phyloP scores from a whole-genome alignment of 2,113 vertebrate genomes.

The Saguinus midas region DNA sequence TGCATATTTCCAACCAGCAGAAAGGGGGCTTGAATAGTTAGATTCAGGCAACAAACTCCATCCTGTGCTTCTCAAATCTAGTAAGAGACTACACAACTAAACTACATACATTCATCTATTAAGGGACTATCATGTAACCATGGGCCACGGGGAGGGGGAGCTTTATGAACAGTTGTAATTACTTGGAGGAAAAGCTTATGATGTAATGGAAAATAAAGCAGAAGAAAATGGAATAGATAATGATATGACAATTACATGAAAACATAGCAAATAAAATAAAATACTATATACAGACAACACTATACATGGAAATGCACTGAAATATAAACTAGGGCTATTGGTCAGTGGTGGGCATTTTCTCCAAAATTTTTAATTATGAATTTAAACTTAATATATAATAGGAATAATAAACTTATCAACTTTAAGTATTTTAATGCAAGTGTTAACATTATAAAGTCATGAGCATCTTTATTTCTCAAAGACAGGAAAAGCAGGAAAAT shows the following conservation, averaged over 20 bases:
- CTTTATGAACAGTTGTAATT: constrained; percentile 19
- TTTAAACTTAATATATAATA: neutral
- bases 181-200: neutral
- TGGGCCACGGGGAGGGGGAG: neutral
- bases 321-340: neutral
- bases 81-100: constrained; percentile 4
- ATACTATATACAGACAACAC: neutral
- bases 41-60: neutral
- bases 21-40: neutral
- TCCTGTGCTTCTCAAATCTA: constrained; percentile 6
- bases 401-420: neutral
- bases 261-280: constrained; percentile 18
- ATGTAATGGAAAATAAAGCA: neutral
- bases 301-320: neutral
- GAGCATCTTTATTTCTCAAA: neutral
- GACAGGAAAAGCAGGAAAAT: neutral
- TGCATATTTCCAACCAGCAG: neutral
- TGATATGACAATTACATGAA: neutral
- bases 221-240: neutral
- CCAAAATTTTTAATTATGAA: neutral
- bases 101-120: neutral
- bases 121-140: neutral
- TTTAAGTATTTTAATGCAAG: neutral
- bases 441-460: neutral
- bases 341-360: neutral